These are phyloP conservation scores for Sebastes fasciatus DNA, from an alignment of 2,113 vertebrate genomes.

Conservation along the genomic window DNA sequence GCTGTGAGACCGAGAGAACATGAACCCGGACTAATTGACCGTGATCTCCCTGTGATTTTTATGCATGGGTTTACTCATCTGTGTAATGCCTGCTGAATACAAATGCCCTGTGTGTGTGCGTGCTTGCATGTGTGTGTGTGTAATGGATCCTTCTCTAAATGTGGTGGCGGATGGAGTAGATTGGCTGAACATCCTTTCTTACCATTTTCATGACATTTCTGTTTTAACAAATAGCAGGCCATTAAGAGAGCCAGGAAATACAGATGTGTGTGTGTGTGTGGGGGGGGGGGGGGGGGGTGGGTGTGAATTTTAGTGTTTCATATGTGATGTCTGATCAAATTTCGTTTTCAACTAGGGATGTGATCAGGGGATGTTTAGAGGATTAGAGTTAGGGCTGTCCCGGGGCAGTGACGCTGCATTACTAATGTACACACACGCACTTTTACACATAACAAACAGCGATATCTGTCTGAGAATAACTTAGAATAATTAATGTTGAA, in stretches of 20 bases:
- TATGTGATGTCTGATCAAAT: not conserved
- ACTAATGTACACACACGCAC: no score
- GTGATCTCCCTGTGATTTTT: conserved; percentile 12
- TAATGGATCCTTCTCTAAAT: conserved; percentile 25
- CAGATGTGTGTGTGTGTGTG: not conserved
- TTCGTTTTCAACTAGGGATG: not conserved
- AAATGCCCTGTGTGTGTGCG: conserved; percentile 11
- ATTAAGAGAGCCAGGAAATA: conserved; percentile 16
- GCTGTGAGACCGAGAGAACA: conserved; percentile 17
- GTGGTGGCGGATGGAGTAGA: conserved; percentile 14
- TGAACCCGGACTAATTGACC: conserved; percentile 34
- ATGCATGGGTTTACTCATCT: conserved; percentile 51
- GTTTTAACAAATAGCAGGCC: conserved; percentile 6
- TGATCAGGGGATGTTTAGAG: no score
- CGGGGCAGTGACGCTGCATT: no score
- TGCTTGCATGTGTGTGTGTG: not conserved
- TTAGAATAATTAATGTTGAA: no score
- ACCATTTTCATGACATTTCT: conserved; percentile 11
- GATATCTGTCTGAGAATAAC: no score
- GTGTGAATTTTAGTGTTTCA: not conserved
- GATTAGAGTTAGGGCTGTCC: no score
- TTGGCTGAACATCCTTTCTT: conserved; percentile 63
- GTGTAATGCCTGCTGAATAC: conserved; percentile 54
- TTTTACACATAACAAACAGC: no score
- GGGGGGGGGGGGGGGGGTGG: conserved; percentile 5